Conservation (phyloP, 2,113 vertebrate genomes). For the Lates calcarifer region DNA sequence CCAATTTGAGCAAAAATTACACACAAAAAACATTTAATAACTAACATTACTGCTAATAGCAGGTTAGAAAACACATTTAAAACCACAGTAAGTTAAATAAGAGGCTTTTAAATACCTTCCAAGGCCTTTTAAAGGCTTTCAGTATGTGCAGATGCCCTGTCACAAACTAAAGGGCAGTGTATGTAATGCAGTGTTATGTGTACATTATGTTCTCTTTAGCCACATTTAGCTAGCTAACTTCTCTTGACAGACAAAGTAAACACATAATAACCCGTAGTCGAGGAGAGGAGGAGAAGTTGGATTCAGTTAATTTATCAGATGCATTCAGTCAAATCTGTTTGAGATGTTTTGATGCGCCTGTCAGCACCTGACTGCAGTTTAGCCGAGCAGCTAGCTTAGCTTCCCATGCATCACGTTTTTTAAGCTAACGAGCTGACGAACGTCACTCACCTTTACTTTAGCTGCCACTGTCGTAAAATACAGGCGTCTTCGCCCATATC, state of each 20-base stretch:
- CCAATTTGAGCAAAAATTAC: neutral
- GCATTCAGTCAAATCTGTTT: neutral
- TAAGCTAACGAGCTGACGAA: neutral
- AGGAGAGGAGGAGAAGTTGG: neutral
- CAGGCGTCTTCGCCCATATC: constrained; percentile 49
- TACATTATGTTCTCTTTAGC: constrained; percentile 13
- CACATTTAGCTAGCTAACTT: neutral
- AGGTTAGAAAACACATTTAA: neutral
- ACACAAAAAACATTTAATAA: neutral
- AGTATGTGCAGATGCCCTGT: neutral
- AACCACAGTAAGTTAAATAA: no score
- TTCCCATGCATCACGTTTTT: neutral
- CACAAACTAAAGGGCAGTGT: neutral
- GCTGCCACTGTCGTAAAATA: constrained; percentile 11
- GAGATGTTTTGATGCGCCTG: neutral
- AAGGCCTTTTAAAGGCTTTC: neutral
- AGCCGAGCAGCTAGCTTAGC: constrained; percentile 13
- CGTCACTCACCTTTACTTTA: constrained; percentile 58
- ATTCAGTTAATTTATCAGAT: neutral
- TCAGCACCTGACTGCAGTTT: neutral
- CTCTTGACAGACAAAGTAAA: neutral
- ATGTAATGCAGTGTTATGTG: neutral
- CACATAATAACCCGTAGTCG: rapidly evolving
- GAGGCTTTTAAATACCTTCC: neutral
- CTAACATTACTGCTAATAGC: neutral